A percentile compares a stretch with the other conserved stretches of the same genome.
Conservation (phyloP, 2,888 invertebrate genomes). For the Siphlonurus alternatus region DNA sequence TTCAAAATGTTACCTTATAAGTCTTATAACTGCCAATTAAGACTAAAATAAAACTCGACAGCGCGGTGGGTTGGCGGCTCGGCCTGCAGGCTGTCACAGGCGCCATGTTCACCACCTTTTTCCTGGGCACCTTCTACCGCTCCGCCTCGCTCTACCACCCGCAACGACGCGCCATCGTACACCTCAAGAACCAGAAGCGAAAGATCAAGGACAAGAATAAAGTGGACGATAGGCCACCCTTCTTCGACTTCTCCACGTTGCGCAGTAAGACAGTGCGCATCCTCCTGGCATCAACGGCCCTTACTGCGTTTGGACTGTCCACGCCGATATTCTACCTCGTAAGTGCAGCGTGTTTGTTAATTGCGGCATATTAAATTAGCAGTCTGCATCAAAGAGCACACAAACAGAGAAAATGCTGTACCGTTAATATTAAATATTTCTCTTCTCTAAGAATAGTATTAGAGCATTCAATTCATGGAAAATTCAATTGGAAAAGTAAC, state of each 20-base stretch:
- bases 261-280: slow-evolving; percentile 72
- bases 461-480: too few species aligned
- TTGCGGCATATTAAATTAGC: slow-evolving; percentile 3
- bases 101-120: slow-evolving; percentile 62
- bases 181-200: slow-evolving; percentile 74
- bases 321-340: slow-evolving; percentile 69
- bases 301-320: slow-evolving; percentile 66
- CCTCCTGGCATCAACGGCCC: slow-evolving; percentile 59
- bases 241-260: slow-evolving; percentile 72
- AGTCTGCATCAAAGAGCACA: not conserved
- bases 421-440: not conserved
- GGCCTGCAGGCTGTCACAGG: slow-evolving; percentile 77
- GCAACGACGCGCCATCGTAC: slow-evolving; percentile 67
- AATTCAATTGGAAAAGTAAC: too few species aligned
- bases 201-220: slow-evolving; percentile 67
- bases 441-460: slow-evolving; percentile 2
- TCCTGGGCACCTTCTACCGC: slow-evolving; percentile 72
- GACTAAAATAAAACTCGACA: slow-evolving; percentile 26
- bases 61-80: slow-evolving; percentile 63
- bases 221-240: slow-evolving; percentile 57
- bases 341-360: slow-evolving; percentile 17
- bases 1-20: not conserved
- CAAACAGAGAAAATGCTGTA: too few species aligned
- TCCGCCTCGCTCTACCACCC: slow-evolving; percentile 81
- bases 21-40: not conserved